These are phyloP conservation scores for Hylomyscus alleni DNA, from an alignment of 2,797 vertebrate genomes.

Conservation along the genomic window DNA sequence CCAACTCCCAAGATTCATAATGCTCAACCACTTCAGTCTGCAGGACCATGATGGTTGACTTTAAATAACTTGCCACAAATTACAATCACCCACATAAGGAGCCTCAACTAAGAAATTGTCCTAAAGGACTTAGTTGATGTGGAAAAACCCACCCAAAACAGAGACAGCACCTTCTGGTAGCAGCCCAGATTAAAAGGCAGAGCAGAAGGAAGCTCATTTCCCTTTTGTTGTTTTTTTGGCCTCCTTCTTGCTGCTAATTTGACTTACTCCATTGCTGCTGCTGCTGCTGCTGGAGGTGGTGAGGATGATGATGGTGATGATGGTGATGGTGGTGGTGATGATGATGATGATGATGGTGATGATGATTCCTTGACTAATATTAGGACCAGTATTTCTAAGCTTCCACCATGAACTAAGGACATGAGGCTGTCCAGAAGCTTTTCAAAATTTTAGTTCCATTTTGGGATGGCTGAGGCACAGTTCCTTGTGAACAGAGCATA, in stretches of 20 bases:
- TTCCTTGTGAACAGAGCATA: no score
- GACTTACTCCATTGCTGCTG: neutral
- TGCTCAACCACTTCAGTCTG: neutral
- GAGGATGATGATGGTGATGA: accelerated
- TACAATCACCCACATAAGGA: neutral
- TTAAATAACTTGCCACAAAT: neutral
- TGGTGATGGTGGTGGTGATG: neutral
- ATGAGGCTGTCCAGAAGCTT: no score
- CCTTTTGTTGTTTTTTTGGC: neutral
- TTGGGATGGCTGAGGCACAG: neutral
- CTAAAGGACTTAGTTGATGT: neutral
- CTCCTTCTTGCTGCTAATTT: neutral
- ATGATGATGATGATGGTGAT: neutral
- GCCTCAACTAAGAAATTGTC: neutral
- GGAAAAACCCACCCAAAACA: neutral
- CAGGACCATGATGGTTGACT: neutral
- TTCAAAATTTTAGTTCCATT: neutral
- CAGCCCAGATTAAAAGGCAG: neutral
- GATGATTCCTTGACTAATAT: neutral
- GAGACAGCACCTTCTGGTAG: neutral
- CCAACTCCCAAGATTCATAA: neutral
- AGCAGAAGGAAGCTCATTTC: neutral
- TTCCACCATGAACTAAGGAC: neutral
- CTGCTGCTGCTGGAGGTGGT: neutral
- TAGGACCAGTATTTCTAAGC: neutral